phyloP scores from a whole-genome alignment of 2,888 invertebrate species.

The Saturnia pavonia region DNA sequence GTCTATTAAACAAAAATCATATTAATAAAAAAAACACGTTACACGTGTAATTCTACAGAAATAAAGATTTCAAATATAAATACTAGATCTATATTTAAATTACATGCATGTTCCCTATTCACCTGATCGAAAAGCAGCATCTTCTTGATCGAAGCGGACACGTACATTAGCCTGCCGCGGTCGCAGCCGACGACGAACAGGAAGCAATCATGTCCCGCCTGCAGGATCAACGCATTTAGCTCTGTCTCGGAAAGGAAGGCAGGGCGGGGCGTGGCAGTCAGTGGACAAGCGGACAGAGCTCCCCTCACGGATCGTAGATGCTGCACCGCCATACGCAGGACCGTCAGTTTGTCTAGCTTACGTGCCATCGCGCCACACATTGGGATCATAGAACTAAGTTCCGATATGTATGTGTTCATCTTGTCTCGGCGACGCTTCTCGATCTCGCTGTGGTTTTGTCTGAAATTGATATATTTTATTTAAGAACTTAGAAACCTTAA shows the following conservation, averaged over 20 bases:
- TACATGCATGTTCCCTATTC: too few species aligned
- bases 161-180: slow-evolving; percentile 93
- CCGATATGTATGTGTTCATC: slow-evolving; percentile 97
- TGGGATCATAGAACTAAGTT: slow-evolving; percentile 94
- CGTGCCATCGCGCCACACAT: slow-evolving; percentile 97
- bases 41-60: too few species aligned
- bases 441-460: slow-evolving; percentile 98
- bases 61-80: too few species aligned
- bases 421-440: slow-evolving; percentile 97
- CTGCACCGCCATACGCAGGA: slow-evolving; percentile 95
- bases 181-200: slow-evolving; percentile 96
- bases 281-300: slow-evolving; percentile 82
- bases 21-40: too few species aligned
- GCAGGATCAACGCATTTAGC: slow-evolving; percentile 91
- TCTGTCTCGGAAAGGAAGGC: slow-evolving; percentile 93
- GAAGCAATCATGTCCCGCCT: slow-evolving; percentile 93
- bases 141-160: slow-evolving; percentile 92
- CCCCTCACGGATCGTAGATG: slow-evolving; percentile 88
- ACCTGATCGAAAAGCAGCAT: slow-evolving; percentile 92
- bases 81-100: too few species aligned
- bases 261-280: slow-evolving; percentile 87
- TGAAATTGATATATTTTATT: slow-evolving; percentile 50
- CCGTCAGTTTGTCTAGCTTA: slow-evolving; percentile 96
- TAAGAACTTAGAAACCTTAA: neutral
- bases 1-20: too few species aligned